Conservation (phyloP, 2,888 invertebrate species). For the Athalia circularis region DNA sequence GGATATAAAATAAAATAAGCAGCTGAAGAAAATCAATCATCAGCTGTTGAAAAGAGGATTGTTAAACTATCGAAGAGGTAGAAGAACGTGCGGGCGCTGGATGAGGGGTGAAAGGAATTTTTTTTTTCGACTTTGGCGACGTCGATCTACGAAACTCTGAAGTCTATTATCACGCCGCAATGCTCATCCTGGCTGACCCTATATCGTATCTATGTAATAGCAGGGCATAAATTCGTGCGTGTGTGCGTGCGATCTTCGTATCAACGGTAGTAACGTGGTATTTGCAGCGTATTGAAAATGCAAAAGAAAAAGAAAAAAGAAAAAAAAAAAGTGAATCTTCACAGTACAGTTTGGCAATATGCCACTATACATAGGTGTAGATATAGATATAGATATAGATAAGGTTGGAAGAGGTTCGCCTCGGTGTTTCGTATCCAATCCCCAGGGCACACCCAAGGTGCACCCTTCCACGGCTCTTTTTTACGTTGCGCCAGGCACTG, state of each 20-base stretch:
- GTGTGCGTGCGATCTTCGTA: neutral
- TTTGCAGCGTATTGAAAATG: too few relatives aligned
- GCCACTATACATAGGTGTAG: neutral
- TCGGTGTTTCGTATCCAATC: slow-evolving; percentile 28
- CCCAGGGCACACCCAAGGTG: slow-evolving; percentile 38
- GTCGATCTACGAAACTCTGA: neutral
- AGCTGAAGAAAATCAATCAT: too few relatives aligned
- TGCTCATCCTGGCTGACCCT: slow-evolving; percentile 20
- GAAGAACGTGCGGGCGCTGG: too few relatives aligned
- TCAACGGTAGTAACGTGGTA: too few relatives aligned
- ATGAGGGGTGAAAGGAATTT: too few relatives aligned
- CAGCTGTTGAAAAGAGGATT: too few relatives aligned
- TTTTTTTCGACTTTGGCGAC: neutral
- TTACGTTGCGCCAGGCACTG: slow-evolving; percentile 19
- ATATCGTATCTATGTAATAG: neutral
- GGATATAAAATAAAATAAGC: too few relatives aligned
- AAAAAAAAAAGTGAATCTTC: slow-evolving; percentile 8
- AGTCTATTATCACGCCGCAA: slow-evolving; percentile 42
- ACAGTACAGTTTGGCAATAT: slow-evolving; percentile 26
- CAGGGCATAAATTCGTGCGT: neutral
- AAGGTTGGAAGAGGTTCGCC: neutral
- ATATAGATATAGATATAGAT: neutral
- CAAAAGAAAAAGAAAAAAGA: too few relatives aligned
- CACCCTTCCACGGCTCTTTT: slow-evolving; percentile 29
- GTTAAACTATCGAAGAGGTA: too few relatives aligned